These are phyloP conservation scores for Tachina lurida DNA, from an alignment of 2,888 invertebrate genomes.

Conservation along the genomic window DNA sequence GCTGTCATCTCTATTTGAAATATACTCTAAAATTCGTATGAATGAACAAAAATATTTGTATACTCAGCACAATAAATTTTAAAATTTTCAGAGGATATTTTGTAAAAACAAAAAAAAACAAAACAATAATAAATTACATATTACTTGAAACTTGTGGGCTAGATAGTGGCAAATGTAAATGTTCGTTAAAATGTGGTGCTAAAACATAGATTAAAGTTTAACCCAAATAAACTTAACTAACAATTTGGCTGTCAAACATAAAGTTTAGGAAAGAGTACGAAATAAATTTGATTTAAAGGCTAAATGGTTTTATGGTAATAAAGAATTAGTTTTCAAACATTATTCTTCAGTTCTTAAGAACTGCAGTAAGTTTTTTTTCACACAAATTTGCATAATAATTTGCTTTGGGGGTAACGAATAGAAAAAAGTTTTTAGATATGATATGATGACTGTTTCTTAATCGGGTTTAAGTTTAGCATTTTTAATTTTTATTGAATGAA, in stretches of 20 bases:
- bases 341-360: no score
- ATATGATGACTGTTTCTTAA: no score
- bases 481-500: no score
- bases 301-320: no score
- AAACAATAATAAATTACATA: slow-evolving; percentile 5
- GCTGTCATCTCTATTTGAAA: not conserved
- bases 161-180: not conserved
- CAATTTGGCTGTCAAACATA: not conserved
- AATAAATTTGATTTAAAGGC: no score
- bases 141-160: not conserved
- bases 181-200: not conserved
- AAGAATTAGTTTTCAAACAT: no score
- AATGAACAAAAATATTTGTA: slow-evolving; percentile 4
- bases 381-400: no score
- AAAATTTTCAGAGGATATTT: not conserved
- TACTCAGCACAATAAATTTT: slow-evolving; percentile 19
- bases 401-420: no score
- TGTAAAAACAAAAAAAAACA: no score
- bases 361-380: no score
- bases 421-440: no score
- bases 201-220: not conserved
- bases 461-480: no score
- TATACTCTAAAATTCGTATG: not conserved
- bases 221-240: slow-evolving; percentile 1
- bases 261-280: not conserved